phyloP scores from a whole-genome alignment of 2,888 invertebrate species.

The Therioaphis trifolii region DNA sequence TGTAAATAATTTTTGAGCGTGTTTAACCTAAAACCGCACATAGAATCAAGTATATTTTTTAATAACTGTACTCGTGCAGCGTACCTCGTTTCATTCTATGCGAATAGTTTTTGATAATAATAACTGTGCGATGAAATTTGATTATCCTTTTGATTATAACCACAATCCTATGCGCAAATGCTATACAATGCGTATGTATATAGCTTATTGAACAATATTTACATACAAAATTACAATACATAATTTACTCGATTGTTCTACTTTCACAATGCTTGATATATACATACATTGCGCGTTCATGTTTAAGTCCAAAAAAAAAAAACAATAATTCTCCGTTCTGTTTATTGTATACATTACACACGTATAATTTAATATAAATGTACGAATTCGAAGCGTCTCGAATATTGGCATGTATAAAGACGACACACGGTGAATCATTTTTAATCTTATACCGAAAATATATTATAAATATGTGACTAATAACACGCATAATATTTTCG shows the following conservation, averaged over 20 bases:
- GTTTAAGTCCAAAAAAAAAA: slow-evolving; percentile 2
- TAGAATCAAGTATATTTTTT: too few species aligned
- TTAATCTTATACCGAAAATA: too few species aligned
- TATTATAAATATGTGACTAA: too few species aligned
- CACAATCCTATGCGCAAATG: neutral
- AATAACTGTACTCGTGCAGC: too few species aligned
- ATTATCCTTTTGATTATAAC: slow-evolving; percentile 12
- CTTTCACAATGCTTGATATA: slow-evolving; percentile 16
- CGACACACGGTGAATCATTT: too few species aligned
- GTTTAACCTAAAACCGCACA: too few species aligned
- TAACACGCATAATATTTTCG: too few species aligned
- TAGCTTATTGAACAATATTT: slow-evolving; percentile 25
- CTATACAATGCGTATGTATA: neutral
- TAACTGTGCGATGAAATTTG: neutral
- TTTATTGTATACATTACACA: neutral
- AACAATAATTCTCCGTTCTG: neutral
- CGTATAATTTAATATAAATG: too few species aligned
- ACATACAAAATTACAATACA: slow-evolving; percentile 20
- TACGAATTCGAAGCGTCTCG: too few species aligned
- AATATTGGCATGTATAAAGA: too few species aligned
- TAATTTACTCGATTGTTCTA: slow-evolving; percentile 42
- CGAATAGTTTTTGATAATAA: neutral
- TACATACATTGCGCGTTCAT: neutral
- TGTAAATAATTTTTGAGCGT: too few species aligned
- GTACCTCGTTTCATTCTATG: neutral